Percentiles rank a stretch among this genome's conserved stretches.
phyloP scores from a whole-genome alignment of 2,888 invertebrate genomes.

The Drosophila dives region DNA sequence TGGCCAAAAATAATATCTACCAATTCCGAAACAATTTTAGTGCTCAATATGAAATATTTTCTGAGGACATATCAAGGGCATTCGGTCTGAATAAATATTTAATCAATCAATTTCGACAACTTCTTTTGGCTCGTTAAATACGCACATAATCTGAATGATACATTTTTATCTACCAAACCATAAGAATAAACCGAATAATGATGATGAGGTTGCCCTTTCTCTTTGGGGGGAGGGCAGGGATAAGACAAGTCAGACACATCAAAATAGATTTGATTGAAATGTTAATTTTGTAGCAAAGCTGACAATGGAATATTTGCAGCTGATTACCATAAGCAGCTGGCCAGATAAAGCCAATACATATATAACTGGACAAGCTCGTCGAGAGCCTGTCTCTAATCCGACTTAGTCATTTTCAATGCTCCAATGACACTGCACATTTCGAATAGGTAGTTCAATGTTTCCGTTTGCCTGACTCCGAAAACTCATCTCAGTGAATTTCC shows the following conservation, averaged over 20 bases:
- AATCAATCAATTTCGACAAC: constrained; percentile 63
- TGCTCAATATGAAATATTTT: constrained; percentile 36
- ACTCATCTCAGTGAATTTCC: constrained; percentile 57
- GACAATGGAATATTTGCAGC: constrained; percentile 35
- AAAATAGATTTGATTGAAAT: constrained; percentile 80
- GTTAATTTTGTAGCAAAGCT: constrained; percentile 65
- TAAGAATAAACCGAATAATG: constrained; percentile 27
- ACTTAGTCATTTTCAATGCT: constrained; percentile 48
- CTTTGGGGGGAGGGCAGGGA: constrained; percentile 37
- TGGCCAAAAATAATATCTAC: constrained; percentile 11
- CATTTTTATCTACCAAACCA: constrained; percentile 42
- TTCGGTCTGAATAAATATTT: constrained; percentile 69
- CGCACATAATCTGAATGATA: constrained; percentile 47
- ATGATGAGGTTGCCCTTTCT: constrained; percentile 42
- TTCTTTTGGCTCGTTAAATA: constrained; percentile 60
- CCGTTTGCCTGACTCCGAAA: constrained; percentile 8
- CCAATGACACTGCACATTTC: constrained; percentile 50
- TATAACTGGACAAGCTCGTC: constrained; percentile 30
- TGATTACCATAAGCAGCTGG: constrained; percentile 46
- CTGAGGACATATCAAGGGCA: constrained; percentile 58
- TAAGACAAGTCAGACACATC: constrained; percentile 76
- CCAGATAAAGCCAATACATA: not conserved
- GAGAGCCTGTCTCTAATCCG: constrained; percentile 31
- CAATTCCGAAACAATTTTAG: constrained; percentile 41
- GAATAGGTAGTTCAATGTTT: constrained; percentile 4